Evolutionary conservation across 2,113 vertebrate species (phyloP).

Genomic region (Cavia porcellus): DNA sequence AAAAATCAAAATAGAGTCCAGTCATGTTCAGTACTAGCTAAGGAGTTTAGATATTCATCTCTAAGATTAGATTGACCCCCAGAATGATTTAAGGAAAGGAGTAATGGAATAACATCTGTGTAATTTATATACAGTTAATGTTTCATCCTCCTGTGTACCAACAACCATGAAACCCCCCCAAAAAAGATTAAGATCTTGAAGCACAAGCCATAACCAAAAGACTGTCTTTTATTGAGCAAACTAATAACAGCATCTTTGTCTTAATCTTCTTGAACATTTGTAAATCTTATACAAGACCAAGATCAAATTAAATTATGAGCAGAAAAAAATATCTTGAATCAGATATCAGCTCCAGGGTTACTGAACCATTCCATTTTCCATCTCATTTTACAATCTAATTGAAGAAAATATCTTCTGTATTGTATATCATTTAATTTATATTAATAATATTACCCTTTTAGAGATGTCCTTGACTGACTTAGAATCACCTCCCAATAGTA

Average conservation of each 20-base stretch:
- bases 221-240: slow-evolving; percentile 43
- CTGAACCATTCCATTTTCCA: slow-evolving; percentile 66
- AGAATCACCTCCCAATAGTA: slow-evolving; percentile 62
- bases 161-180: not conserved
- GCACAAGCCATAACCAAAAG: slow-evolving; percentile 15
- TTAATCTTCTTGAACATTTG: slow-evolving; percentile 58
- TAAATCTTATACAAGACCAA: slow-evolving; percentile 61
- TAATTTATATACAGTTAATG: not conserved
- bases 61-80: not conserved
- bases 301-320: slow-evolving; percentile 71
- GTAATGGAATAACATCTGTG: not conserved
- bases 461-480: slow-evolving; percentile 75
- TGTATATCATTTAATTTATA: slow-evolving; percentile 62
- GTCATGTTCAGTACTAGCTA: not conserved
- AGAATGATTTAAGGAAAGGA: slow-evolving; percentile 4
- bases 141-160: not conserved
- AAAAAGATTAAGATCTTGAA: not conserved
- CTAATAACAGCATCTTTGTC: slow-evolving; percentile 53
- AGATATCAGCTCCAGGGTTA: slow-evolving; percentile 57
- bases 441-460: slow-evolving; percentile 56
- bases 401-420: slow-evolving; percentile 55
- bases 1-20: not conserved
- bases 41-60: not conserved
- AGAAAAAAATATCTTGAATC: slow-evolving; percentile 60
- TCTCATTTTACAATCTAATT: slow-evolving; percentile 67